phyloP scores from a whole-genome alignment of 2,797 vertebrate genomes.

The Diplodus puntazzo region DNA sequence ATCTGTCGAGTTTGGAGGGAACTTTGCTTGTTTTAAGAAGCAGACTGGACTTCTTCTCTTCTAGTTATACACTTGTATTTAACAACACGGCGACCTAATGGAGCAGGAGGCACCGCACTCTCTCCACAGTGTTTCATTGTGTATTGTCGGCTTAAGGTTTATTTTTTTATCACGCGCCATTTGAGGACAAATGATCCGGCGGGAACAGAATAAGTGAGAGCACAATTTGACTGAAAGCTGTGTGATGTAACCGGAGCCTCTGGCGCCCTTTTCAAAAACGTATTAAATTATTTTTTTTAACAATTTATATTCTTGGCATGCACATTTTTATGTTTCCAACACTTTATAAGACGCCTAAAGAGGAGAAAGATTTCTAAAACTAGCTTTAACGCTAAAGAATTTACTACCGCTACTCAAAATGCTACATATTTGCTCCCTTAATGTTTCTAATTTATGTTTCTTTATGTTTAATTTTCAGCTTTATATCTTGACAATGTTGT shows the following conservation, averaged over 20 bases:
- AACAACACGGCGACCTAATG: slow-evolving; percentile 20
- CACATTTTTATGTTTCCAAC: not conserved
- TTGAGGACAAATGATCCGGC: slow-evolving; percentile 54
- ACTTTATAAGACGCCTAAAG: too few relatives aligned
- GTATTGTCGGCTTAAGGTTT: slow-evolving; percentile 21
- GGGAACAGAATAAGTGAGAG: not conserved
- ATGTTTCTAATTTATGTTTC: too few relatives aligned
- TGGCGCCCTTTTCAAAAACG: not conserved
- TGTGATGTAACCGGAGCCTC: slow-evolving; percentile 1
- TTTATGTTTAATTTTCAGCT: too few relatives aligned
- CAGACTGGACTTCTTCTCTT: not conserved
- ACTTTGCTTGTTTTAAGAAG: not conserved
- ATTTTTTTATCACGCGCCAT: slow-evolving; percentile 38
- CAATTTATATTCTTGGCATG: not conserved
- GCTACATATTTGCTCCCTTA: not conserved
- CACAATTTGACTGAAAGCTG: slow-evolving; percentile 3
- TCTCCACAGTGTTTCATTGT: slow-evolving; percentile 24
- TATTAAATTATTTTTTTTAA: not conserved
- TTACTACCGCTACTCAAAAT: not conserved
- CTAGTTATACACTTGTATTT: not conserved
- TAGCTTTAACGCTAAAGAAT: not conserved
- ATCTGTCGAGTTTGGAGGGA: not conserved
- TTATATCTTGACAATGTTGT: too few relatives aligned
- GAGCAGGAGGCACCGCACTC: slow-evolving; percentile 19
- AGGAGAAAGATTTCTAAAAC: not conserved